Conservation (phyloP, 1,140 invertebrate species). For the Drosophila orena region DNA sequence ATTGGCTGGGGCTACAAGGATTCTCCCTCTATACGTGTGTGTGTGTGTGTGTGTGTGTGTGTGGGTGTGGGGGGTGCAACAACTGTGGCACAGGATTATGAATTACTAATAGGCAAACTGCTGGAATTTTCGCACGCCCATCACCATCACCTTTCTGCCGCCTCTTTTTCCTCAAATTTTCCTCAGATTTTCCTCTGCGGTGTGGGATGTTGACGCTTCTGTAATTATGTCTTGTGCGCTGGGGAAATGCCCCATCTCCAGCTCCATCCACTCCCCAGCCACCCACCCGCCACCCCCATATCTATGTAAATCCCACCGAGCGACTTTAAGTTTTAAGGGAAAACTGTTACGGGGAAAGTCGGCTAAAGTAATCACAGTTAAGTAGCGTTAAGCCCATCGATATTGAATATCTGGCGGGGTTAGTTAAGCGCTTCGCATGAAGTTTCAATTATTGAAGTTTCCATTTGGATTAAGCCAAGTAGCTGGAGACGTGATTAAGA, state of each 20-base stretch:
- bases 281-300: not conserved
- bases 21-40: too few species aligned
- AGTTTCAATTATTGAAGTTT: constrained; percentile 13
- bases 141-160: constrained; percentile 19
- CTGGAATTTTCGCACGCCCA: constrained; percentile 73
- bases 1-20: not conserved
- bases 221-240: constrained; percentile 63
- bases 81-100: constrained; percentile 63
- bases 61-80: not conserved
- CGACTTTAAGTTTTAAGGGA: constrained; percentile 50
- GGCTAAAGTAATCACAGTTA: constrained; percentile 15
- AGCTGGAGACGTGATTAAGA: not conserved
- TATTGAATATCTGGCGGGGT: constrained; percentile 12
- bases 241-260: not conserved
- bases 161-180: constrained; percentile 19
- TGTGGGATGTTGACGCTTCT: constrained; percentile 57
- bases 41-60: too few species aligned
- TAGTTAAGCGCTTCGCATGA: not conserved
- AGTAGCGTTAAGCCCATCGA: constrained; percentile 25
- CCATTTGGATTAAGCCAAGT: not conserved
- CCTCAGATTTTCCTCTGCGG: constrained; percentile 33
- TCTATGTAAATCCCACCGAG: not conserved
- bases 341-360: not conserved
- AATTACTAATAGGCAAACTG: constrained; percentile 76
- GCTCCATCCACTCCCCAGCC: not conserved